Evolutionary conservation across 2,888 invertebrate genomes (phyloP), one percentile per base, ranked within the genome.

Genomic region (Pristionchus maxplancki): DNA sequence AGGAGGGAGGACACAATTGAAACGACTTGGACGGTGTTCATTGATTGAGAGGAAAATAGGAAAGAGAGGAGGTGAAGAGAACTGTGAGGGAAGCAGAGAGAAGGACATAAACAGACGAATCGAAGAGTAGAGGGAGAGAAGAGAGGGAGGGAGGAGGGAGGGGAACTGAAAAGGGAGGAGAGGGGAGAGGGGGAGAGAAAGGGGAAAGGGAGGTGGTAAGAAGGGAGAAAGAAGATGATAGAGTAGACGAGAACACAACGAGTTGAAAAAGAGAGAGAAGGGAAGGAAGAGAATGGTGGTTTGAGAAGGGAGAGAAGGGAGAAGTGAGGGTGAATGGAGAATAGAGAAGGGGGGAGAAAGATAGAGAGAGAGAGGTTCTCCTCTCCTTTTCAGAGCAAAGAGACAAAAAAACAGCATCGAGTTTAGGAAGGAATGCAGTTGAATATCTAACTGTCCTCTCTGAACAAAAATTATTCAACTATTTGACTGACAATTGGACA

Each of bases 21-120:
- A 81, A 40, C n/a, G 48, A 40, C 24, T 58, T 4, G 37, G 78
- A 78, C 78, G 13, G 78, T 78, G 78, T 78, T 48, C 44, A 78
- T 78, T 48, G 78, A 78, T 78, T 78, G 78, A 78, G 44, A 78
- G 44, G 44, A 40, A 48, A 48, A n/a, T 13, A n/a, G 34, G 34
- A 17, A 53, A 9, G 34, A 20, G 34, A 37, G 34, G 50, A 82
- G 82, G 50, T 50, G 50, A n/a, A 82, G 82, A 34, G 82, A 50
- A 81, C 48, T 81, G 81, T 50, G 81, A 81, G 81, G 37, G 81
- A 81, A 48, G 81, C 81, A 50, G 50, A 50, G 28, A 44, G 50
- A 81, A 58, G 53, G 82, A 82, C 53, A 50, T 58, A 82, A 50
- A 82, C 82, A 50, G 53, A 82, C 53, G 82, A 82, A 78, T 78